Percentiles rank a stretch among this genome's conserved stretches.
phyloP scores from a whole-genome alignment of 1,140 invertebrate genomes.

The Pemphigus obesinymphae region DNA sequence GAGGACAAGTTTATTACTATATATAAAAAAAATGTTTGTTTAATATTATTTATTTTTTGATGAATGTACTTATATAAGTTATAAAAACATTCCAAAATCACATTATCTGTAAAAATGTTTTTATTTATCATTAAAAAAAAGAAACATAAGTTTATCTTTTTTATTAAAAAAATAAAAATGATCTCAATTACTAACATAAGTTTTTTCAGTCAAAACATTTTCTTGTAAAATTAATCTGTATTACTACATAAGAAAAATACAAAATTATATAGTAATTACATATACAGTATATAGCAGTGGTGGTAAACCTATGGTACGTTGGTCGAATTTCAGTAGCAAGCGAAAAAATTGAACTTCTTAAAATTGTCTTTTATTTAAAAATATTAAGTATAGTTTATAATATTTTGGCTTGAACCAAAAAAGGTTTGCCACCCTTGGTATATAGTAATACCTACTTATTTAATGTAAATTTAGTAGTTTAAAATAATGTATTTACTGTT shows the following conservation, averaged over 20 bases:
- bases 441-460: not conserved
- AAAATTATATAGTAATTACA: not conserved
- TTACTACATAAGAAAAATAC: not conserved
- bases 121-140: not conserved
- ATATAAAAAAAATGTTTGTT: too few relatives aligned
- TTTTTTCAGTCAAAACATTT: not conserved
- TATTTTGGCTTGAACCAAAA: too few relatives aligned
- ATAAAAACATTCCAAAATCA: not conserved
- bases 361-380: too few relatives aligned
- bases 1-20: too few relatives aligned
- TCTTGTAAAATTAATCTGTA: not conserved
- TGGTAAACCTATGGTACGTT: too few relatives aligned
- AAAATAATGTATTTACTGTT: not conserved
- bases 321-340: too few relatives aligned
- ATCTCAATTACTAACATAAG: not conserved
- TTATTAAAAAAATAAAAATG: constrained; percentile 9
- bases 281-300: too few relatives aligned
- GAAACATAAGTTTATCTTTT: not conserved
- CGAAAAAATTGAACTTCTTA: too few relatives aligned
- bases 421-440: too few relatives aligned
- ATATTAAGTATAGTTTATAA: too few relatives aligned
- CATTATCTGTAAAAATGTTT: not conserved
- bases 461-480: not conserved
- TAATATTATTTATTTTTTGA: not conserved
- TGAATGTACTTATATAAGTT: not conserved